phyloP scores from a whole-genome alignment of 53 echinoderm and acorn worm genomes.

The Antedon mediterranea region DNA sequence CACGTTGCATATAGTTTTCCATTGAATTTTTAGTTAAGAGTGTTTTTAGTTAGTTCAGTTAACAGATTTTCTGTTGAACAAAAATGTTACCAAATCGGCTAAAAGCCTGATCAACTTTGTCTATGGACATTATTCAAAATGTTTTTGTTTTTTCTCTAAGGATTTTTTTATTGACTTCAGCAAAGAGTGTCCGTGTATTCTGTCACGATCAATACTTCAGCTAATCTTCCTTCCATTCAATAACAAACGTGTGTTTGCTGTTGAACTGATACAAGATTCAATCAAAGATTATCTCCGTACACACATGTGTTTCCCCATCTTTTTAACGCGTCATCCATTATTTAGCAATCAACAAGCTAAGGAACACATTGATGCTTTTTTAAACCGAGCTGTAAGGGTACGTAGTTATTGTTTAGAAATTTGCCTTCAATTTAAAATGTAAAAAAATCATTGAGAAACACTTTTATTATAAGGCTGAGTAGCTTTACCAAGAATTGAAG shows the following conservation, averaged over 20 bases:
- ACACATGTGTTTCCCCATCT: slow-evolving; percentile 67
- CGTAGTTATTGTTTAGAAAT: neutral
- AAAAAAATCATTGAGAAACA: neutral
- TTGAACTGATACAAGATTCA: slow-evolving; percentile 61
- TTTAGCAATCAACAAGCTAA: slow-evolving; percentile 81
- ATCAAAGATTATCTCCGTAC: slow-evolving; percentile 52
- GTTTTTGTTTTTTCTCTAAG: slow-evolving; percentile 24
- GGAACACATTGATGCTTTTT: slow-evolving; percentile 65
- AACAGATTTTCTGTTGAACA: too few relatives aligned
- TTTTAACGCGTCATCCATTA: slow-evolving; percentile 44
- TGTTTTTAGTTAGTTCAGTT: too few relatives aligned
- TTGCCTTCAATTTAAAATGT: neutral
- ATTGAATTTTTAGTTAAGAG: too few relatives aligned
- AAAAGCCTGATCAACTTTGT: too few relatives aligned
- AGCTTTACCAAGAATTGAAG: slow-evolving; percentile 76
- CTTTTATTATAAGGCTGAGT: slow-evolving; percentile 53
- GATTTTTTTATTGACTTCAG: slow-evolving; percentile 87
- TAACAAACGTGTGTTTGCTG: slow-evolving; percentile 77
- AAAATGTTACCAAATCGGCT: too few relatives aligned
- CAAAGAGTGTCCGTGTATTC: slow-evolving; percentile 76
- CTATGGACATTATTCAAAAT: too few relatives aligned
- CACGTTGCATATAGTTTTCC: too few relatives aligned
- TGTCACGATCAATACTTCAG: slow-evolving; percentile 71
- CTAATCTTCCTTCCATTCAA: slow-evolving; percentile 69
- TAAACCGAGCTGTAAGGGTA: slow-evolving; percentile 78